Percentiles rank a stretch among this genome's conserved stretches.
These are phyloP conservation scores for Edolisoma coerulescens DNA, from an alignment of 2,113 vertebrate species.

Conservation along the genomic window DNA sequence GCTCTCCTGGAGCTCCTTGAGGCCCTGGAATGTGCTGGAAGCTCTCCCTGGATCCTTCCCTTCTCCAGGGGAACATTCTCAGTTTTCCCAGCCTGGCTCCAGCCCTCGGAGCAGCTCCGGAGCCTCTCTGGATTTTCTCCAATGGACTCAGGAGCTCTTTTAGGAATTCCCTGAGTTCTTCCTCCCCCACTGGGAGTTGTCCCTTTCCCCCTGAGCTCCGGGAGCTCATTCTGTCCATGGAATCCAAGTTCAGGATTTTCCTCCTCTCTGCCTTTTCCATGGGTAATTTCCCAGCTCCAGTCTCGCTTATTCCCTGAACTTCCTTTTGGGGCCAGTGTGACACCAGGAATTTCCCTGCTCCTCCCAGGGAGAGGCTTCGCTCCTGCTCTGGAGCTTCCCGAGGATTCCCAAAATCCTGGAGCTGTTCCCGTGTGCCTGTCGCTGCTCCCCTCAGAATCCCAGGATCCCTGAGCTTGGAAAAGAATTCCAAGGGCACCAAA, in stretches of 20 bases:
- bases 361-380: neutral
- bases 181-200: rapidly evolving
- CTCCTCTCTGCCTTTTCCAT: neutral
- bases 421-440: neutral
- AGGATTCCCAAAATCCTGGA: neutral
- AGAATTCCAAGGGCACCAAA: neutral
- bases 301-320: neutral
- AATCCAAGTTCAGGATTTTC: neutral
- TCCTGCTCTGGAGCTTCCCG: neutral
- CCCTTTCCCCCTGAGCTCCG: rapidly evolving
- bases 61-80: neutral
- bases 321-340: neutral
- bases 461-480: neutral
- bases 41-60: neutral
- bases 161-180: neutral
- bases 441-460: neutral
- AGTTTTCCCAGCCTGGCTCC: neutral
- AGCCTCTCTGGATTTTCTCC: neutral
- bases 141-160: neutral
- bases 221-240: rapidly evolving
- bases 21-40: neutral
- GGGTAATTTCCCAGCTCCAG: neutral
- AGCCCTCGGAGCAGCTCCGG: neutral
- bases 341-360: neutral
- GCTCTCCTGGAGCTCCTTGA: neutral